These are phyloP conservation scores for Apostichopus parvimensis DNA, from an alignment of 35 echinoderm and acorn worm species.

Conservation along the genomic window DNA sequence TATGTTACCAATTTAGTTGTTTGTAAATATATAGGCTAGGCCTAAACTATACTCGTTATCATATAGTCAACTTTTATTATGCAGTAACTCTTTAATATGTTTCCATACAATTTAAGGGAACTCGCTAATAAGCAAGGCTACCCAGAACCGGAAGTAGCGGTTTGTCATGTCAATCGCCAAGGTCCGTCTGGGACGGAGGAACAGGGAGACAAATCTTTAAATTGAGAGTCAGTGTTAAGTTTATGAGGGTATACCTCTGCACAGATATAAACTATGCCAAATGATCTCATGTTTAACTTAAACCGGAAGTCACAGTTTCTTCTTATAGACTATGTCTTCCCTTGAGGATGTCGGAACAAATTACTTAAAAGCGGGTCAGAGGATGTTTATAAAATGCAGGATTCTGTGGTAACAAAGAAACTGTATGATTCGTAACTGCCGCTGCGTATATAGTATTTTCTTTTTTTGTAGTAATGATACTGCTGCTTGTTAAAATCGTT, in stretches of 20 bases:
- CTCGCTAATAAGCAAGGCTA: not conserved
- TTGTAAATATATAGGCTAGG: no score
- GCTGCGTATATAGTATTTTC: no score
- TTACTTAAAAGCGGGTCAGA: not conserved
- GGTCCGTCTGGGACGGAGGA: not conserved
- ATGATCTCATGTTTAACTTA: not conserved
- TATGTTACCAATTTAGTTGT: no score
- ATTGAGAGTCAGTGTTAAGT: no score
- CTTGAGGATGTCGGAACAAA: not conserved
- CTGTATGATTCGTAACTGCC: no score
- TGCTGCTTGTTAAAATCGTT: no score
- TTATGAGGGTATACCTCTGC: no score
- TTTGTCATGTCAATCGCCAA: not conserved
- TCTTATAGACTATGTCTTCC: not conserved
- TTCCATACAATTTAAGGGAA: not conserved
- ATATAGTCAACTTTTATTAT: no score
- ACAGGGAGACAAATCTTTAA: no score
- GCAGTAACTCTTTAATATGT: not conserved
- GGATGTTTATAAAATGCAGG: not conserved
- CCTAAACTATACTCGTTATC: no score
- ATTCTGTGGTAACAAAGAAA: no score
- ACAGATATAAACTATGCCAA: not conserved
- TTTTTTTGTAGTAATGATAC: no score
- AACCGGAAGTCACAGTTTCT: not conserved
- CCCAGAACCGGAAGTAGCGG: not conserved